Evolutionary conservation across 2,113 vertebrate species (phyloP).

Genomic region (Hippocampus barbouri): DNA sequence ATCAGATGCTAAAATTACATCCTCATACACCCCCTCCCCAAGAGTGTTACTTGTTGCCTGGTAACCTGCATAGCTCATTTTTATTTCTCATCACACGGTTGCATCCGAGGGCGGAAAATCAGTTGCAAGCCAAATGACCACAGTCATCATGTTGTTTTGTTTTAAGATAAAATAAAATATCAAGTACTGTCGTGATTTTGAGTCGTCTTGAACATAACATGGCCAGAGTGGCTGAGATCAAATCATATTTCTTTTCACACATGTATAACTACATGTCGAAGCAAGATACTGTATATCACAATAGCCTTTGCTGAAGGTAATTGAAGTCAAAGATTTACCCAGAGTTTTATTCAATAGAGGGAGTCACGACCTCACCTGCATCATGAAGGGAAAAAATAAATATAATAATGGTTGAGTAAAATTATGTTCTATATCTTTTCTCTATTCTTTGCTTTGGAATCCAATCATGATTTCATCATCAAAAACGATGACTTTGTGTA

Average conservation of each 20-base stretch:
- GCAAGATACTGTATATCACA: no score
- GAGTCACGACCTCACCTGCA: no score
- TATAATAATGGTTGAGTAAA: no score
- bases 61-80: slow-evolving; percentile 35
- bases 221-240: no score
- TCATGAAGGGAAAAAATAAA: no score
- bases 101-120: slow-evolving; percentile 8
- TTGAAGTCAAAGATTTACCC: no score
- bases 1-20: slow-evolving; percentile 31
- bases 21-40: neutral
- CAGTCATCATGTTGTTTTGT: neutral
- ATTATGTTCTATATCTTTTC: no score
- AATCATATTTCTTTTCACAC: neutral
- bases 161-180: neutral
- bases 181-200: neutral
- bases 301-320: no score
- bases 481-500: no score
- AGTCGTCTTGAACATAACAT: neutral
- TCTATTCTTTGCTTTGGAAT: no score
- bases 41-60: slow-evolving; percentile 43
- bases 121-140: neutral
- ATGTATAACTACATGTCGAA: neutral
- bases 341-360: no score
- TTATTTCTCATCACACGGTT: neutral
- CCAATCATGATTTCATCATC: no score